phyloP scores from a whole-genome alignment of 1,140 invertebrate species.

The Laodelphax striatellus region DNA sequence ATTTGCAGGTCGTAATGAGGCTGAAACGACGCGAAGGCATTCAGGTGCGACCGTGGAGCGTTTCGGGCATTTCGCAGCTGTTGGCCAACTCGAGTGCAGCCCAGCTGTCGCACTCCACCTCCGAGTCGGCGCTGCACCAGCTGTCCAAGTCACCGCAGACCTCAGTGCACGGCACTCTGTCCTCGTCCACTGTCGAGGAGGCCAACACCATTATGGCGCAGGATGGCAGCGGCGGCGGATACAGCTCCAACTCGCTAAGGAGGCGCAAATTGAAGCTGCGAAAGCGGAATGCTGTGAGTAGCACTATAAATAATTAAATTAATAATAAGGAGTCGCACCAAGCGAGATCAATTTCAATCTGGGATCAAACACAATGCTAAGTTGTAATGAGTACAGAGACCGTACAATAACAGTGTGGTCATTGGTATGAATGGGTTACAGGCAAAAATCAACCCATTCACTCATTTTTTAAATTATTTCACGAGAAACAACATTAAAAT shows the following conservation, averaged over 20 bases:
- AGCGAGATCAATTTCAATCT: too few species aligned
- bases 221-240: constrained; percentile 37
- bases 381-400: too few species aligned
- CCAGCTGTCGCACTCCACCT: constrained; percentile 54
- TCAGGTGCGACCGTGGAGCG: constrained; percentile 60
- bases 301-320: too few species aligned
- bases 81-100: constrained; percentile 30
- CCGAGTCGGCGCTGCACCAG: constrained; percentile 72
- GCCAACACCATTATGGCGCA: constrained; percentile 33
- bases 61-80: constrained; percentile 66
- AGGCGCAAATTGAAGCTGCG: constrained; percentile 55
- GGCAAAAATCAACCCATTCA: too few species aligned
- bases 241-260: constrained; percentile 41
- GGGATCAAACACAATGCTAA: too few species aligned
- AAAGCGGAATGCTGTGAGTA: constrained; percentile 40
- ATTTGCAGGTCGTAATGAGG: constrained; percentile 38
- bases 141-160: constrained; percentile 31
- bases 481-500: too few species aligned
- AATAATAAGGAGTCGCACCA: too few species aligned
- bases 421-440: too few species aligned
- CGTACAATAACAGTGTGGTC: too few species aligned
- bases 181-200: constrained; percentile 46
- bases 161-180: constrained; percentile 23
- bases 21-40: constrained; percentile 34
- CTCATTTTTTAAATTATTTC: too few species aligned